Evolutionary conservation across 2,888 invertebrate genomes (phyloP).

Genomic region (Abscondita cerata): DNA sequence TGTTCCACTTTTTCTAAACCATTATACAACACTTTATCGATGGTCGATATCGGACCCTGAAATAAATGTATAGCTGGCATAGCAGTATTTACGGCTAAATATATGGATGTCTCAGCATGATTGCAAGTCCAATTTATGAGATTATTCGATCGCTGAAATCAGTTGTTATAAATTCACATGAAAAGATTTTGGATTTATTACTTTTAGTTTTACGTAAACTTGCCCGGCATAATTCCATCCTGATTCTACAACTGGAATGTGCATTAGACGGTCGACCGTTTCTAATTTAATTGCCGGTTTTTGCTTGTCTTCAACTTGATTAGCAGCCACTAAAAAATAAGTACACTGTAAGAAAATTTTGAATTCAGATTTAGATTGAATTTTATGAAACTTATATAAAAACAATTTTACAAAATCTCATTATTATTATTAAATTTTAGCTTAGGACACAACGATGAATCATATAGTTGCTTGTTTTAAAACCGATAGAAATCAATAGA

Average conservation of each 20-base stretch:
- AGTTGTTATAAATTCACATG: no score
- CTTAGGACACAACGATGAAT: no score
- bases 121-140: slow-evolving; percentile 78
- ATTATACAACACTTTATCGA: slow-evolving; percentile 80
- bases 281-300: slow-evolving; percentile 62
- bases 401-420: no score
- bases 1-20: slow-evolving; percentile 87
- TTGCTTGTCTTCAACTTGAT: neutral
- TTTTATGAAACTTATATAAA: no score
- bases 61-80: slow-evolving; percentile 76
- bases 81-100: slow-evolving; percentile 75
- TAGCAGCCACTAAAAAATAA: slow-evolving; percentile 17
- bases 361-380: no score
- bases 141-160: slow-evolving; percentile 69
- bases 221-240: slow-evolving; percentile 77
- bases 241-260: slow-evolving; percentile 83
- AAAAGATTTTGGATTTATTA: no score
- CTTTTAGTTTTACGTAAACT: slow-evolving; percentile 79
- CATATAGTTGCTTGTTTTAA: no score
- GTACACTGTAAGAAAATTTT: no score
- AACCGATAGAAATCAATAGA: no score
- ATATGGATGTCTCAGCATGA: slow-evolving; percentile 77
- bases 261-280: slow-evolving; percentile 76
- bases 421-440: no score
- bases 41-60: slow-evolving; percentile 73